phyloP scores from a whole-genome alignment of 1,140 invertebrate species.

The Goniozus legneri region DNA sequence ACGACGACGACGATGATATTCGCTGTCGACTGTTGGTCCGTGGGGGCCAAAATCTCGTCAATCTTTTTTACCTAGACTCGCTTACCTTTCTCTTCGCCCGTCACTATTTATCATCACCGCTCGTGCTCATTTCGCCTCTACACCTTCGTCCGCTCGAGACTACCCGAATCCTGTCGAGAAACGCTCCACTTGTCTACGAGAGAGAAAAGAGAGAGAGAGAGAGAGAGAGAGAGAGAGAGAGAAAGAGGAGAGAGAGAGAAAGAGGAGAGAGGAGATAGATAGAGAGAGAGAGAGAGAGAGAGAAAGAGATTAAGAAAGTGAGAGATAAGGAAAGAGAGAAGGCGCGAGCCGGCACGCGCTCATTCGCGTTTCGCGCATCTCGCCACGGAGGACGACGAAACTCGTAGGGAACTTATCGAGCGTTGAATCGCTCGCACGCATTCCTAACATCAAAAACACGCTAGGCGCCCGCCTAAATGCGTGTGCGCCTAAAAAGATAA shows the following conservation, averaged over 20 bases:
- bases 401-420: neutral
- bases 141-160: neutral
- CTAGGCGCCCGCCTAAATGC: slow-evolving; percentile 10
- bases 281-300: slow-evolving; percentile 14
- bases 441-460: slow-evolving; percentile 1
- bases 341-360: slow-evolving; percentile 8
- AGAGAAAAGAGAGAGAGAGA: slow-evolving; percentile 2
- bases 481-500: slow-evolving; percentile 30
- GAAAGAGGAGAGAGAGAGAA: slow-evolving; percentile 12
- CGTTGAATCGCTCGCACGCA: neutral
- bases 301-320: slow-evolving; percentile 12
- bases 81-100: slow-evolving; percentile 17
- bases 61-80: slow-evolving; percentile 23
- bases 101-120: neutral
- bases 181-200: slow-evolving; percentile 5
- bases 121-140: neutral
- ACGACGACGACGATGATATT: slow-evolving; percentile 31
- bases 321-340: neutral
- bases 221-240: neutral
- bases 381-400: slow-evolving; percentile 3
- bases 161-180: neutral
- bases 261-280: slow-evolving; percentile 10
- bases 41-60: slow-evolving; percentile 20
- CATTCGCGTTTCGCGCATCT: slow-evolving; percentile 5
- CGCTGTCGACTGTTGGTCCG: no score